Percentiles rank a stretch among this genome's conserved stretches.
phyloP scores from a whole-genome alignment of 37 sponge, comb jelly and placozoan genomes.

The Cliona cf. orientalis region DNA sequence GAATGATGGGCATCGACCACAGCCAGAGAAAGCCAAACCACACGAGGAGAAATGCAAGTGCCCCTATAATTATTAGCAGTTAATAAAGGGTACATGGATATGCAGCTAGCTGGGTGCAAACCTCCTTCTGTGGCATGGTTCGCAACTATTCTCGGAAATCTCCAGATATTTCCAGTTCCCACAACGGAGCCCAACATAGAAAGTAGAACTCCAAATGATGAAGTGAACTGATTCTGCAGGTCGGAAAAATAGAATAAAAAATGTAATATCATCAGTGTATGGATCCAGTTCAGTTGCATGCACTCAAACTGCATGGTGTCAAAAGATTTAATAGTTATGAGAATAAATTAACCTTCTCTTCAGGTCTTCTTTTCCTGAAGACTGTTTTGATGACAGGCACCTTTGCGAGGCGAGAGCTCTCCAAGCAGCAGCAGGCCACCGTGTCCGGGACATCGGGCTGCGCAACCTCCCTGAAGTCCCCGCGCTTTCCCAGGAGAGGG shows the following conservation, averaged over 20 bases:
- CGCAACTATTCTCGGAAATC: constrained; percentile 86
- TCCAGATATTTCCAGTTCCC: constrained; percentile 92
- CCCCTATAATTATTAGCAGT: constrained; percentile 40
- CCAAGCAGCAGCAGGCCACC: neutral
- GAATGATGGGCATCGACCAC: constrained; percentile 84
- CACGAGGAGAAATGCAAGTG: constrained; percentile 78
- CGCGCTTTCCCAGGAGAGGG: neutral
- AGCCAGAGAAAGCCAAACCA: constrained; percentile 82
- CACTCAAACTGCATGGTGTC: neutral
- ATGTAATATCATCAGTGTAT: too few species aligned
- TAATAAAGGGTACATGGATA: neutral
- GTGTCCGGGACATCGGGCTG: neutral
- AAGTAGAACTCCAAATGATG: constrained; percentile 66
- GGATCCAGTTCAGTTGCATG: too few species aligned
- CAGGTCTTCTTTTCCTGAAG: constrained; percentile 11
- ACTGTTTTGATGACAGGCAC: constrained; percentile 17
- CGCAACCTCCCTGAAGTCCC: constrained; percentile 1
- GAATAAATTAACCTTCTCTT: constrained; percentile 16
- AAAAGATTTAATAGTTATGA: too few species aligned
- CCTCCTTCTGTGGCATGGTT: constrained; percentile 77
- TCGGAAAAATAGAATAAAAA: neutral
- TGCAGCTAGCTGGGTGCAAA: neutral
- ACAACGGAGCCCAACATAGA: constrained; percentile 81
- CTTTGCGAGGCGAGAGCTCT: neutral
- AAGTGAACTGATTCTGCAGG: constrained; percentile 71